Evolutionary conservation across 2,113 vertebrate genomes (phyloP).

Genomic region (Rhabdomys dilectus): DNA sequence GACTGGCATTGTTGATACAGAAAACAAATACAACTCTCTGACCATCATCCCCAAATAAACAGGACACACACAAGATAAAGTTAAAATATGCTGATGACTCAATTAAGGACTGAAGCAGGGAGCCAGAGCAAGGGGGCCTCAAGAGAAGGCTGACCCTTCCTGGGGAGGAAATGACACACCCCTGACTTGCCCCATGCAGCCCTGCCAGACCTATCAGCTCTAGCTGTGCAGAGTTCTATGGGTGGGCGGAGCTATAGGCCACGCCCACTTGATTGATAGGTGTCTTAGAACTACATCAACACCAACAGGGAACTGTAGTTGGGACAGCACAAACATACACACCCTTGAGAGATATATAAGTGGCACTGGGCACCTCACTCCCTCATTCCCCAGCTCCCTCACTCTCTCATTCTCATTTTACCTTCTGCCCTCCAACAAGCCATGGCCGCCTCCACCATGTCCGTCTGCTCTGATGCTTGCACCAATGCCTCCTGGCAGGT

Average conservation of each 20-base stretch:
- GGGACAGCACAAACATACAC: neutral
- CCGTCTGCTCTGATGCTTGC: neutral
- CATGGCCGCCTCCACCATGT: conserved; percentile 13
- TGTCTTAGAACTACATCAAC: neutral
- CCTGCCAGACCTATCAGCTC: neutral
- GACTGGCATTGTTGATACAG: neutral
- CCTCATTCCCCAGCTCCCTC: neutral
- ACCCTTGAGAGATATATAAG: conserved; percentile 23
- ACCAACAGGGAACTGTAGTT: neutral
- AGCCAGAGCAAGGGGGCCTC: neutral
- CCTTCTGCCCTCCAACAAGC: neutral
- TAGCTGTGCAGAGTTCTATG: too few species aligned
- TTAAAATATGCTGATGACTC: neutral
- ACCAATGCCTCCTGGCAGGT: conserved; percentile 24
- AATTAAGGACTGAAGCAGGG: neutral
- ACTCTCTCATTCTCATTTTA: neutral
- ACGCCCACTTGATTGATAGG: rapidly evolving
- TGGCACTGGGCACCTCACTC: neutral
- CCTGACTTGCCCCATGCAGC: neutral
- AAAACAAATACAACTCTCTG: neutral
- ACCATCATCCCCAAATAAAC: neutral
- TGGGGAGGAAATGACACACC: neutral
- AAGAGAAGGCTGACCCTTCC: too few species aligned
- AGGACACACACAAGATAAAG: neutral
- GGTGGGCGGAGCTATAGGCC: neutral